Base-by-base conservation (phyloP, 1,140 invertebrate species). In the Macrotrachela quadricornifera region DNA sequence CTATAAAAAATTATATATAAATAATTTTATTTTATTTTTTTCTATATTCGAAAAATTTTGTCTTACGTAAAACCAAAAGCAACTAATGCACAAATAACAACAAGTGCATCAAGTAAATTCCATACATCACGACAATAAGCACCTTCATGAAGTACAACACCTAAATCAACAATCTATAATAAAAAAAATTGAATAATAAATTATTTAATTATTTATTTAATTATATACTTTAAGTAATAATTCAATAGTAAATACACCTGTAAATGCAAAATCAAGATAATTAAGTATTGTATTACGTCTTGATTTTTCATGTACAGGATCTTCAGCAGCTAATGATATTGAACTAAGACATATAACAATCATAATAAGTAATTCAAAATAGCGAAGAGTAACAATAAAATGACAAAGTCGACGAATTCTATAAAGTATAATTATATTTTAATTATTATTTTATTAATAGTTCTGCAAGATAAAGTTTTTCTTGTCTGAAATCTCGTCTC, bases 301-400 rank as follows among this genome's bases (percentile, higher is more conserved):
- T 58, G 83, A 66, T 8, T 62, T 82, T 51, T 85, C 76, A 64
- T 79, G 78, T 50, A 99, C 91, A 46, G 94, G 94, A 74, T 99
- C 90, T 76, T 99, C 94, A 57, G 88, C 87, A 56, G 94, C 92
- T 67, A 99, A 77, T 61, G 94, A 88, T 70, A 97, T 90, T 70
- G 86, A 94, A 76, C 86, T 92, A 69, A 91, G 75, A 68, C 80
- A 83, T 69, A 96, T 96, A 64, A 95, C 85, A 66, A 92, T 77
- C 90, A 95, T 95, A 70, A 96, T 96, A 78, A 96, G 94, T 74
- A 91, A 81, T 77, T 96, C 91, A 78, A 96, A 96, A 77, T 94
- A 95, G 69, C 80, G 80, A 66, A 95, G 78, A 75, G 95, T 96
- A 61, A 95, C 90, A 62, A 95, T 81, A 81, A 86, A 92, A 76